A percentile compares a stretch with the other conserved stretches of the same genome.
phyloP scores from a whole-genome alignment of 2,113 vertebrate genomes.

The Canis aureus region DNA sequence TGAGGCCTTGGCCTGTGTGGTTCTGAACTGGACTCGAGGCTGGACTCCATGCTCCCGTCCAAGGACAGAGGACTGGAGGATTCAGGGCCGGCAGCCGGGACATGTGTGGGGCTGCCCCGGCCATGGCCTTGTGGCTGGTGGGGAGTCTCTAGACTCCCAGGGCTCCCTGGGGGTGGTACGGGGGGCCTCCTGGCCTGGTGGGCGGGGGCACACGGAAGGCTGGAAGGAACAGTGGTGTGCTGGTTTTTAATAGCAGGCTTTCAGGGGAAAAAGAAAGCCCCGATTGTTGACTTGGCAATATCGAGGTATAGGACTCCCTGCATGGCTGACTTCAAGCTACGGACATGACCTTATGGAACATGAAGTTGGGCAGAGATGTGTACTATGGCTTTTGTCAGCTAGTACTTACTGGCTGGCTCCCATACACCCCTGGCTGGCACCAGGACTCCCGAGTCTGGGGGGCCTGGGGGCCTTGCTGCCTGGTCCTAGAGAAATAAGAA shows the following conservation, averaged over 20 bases:
- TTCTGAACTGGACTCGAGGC: background rate
- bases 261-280: background rate
- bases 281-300: background rate
- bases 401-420: background rate
- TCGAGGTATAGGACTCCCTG: background rate
- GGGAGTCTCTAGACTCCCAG: background rate
- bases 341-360: background rate
- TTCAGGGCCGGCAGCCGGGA: background rate
- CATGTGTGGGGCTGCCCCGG: rapidly evolving
- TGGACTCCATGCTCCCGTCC: background rate
- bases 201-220: background rate
- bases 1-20: background rate
- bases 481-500: background rate
- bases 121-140: background rate
- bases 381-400: background rate
- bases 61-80: background rate
- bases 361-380: background rate
- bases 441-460: background rate
- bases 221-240: background rate
- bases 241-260: background rate
- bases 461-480: background rate
- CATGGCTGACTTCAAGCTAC: background rate
- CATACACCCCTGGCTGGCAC: background rate
- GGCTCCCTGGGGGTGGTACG: background rate
- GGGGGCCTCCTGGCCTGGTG: background rate